phyloP scores from a whole-genome alignment of 2,113 vertebrate species.

The Henicopernis longicauda region DNA sequence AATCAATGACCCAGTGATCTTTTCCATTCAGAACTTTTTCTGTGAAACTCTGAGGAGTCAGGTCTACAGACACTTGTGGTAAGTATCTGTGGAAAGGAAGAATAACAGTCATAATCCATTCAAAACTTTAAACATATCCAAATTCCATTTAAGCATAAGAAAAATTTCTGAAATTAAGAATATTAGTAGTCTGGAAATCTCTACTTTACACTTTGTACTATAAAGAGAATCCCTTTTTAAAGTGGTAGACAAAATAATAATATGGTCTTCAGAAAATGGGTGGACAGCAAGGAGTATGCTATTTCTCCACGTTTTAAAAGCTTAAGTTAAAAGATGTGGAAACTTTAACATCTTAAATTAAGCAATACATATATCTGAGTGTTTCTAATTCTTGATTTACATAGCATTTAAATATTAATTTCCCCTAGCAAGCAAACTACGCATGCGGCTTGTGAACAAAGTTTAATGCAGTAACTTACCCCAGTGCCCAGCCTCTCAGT shows the following conservation, averaged over 20 bases:
- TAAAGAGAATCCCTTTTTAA: background rate
- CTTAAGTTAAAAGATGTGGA: background rate
- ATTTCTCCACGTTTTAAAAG: background rate
- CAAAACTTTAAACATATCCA: background rate
- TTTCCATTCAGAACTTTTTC: conserved; percentile 83
- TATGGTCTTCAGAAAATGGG: background rate
- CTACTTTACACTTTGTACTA: background rate
- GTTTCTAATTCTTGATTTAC: background rate
- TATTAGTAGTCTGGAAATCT: background rate
- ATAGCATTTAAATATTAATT: background rate
- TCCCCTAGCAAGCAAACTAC: background rate
- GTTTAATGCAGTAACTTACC: conserved; percentile 72
- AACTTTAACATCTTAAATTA: background rate
- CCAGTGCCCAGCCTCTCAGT: conserved; percentile 86
- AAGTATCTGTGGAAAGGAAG: conserved; percentile 76
- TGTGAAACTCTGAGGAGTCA: conserved; percentile 86
- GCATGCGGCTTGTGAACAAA: background rate
- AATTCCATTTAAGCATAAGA: background rate
- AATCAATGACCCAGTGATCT: conserved; percentile 94
- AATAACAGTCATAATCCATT: background rate
- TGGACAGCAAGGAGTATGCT: background rate
- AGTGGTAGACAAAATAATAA: background rate
- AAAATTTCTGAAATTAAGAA: background rate
- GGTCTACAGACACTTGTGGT: conserved; percentile 82
- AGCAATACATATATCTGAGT: background rate